Evolutionary conservation across 2,113 vertebrate species (phyloP).

Genomic region (Sebastes schlegelii): DNA sequence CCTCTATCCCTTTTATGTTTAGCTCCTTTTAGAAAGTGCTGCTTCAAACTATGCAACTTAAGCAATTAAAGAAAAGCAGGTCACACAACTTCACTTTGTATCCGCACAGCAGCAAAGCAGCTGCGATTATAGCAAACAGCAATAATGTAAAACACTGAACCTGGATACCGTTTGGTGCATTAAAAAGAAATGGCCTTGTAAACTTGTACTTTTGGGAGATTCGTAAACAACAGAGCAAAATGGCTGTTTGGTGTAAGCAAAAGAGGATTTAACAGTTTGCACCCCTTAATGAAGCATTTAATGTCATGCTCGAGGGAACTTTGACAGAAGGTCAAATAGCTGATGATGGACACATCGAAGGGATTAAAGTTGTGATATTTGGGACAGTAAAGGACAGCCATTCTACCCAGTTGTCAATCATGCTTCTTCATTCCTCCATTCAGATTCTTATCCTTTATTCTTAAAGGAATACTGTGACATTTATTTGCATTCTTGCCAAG

Average conservation of each 20-base stretch:
- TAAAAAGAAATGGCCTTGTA: not conserved
- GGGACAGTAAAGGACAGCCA: not conserved
- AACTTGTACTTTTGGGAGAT: constrained; percentile 31
- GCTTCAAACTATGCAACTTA: constrained; percentile 37
- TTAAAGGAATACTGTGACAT: not conserved
- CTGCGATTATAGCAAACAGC: constrained; percentile 32
- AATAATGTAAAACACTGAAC: constrained; percentile 38
- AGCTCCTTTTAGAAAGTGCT: constrained; percentile 26
- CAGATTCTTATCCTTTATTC: not conserved
- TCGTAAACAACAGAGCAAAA: not conserved
- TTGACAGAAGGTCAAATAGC: not conserved
- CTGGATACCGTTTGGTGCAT: not conserved
- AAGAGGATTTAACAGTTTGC: no score
- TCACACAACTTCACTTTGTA: constrained; percentile 32
- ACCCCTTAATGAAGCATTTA: not conserved
- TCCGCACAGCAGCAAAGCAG: not conserved
- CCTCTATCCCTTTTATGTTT: not conserved
- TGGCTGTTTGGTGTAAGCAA: not conserved
- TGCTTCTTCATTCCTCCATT: no score
- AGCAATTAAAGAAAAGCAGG: constrained; percentile 51
- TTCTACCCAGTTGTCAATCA: not conserved
- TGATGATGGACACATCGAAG: not conserved
- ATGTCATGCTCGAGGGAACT: not conserved
- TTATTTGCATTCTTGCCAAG: not conserved
- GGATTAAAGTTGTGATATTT: not conserved